phyloP scores from a whole-genome alignment of 1,140 invertebrate genomes.

The Drosophila dunni region DNA sequence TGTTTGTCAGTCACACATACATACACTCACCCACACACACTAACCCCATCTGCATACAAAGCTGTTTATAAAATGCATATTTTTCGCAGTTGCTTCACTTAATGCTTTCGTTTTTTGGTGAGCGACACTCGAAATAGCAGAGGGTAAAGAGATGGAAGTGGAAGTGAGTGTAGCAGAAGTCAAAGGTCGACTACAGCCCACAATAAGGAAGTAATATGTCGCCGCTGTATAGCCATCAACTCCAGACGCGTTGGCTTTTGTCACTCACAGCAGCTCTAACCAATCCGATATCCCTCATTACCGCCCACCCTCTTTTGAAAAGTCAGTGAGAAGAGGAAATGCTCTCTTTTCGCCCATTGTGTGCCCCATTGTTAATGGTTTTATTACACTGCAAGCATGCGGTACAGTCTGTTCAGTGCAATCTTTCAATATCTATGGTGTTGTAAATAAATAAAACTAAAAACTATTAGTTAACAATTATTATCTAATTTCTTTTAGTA shows the following conservation, averaged over 20 bases:
- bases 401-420: neutral
- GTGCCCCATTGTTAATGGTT: slow-evolving; percentile 33
- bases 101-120: slow-evolving; percentile 69
- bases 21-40: slow-evolving; percentile 8
- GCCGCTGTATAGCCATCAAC: slow-evolving; percentile 65
- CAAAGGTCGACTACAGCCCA: slow-evolving; percentile 68
- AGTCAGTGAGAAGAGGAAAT: slow-evolving; percentile 32
- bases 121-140: slow-evolving; percentile 20
- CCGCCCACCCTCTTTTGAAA: too few relatives aligned
- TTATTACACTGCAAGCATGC: slow-evolving; percentile 1
- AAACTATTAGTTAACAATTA: neutral
- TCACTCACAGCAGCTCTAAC: slow-evolving; percentile 31
- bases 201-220: slow-evolving; percentile 83
- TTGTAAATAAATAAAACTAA: neutral
- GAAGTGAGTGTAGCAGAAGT: slow-evolving; percentile 28
- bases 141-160: neutral
- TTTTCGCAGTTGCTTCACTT: slow-evolving; percentile 45
- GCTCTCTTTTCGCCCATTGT: slow-evolving; percentile 42
- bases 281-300: neutral
- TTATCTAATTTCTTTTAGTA: too few relatives aligned
- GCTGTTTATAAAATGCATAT: slow-evolving; percentile 37
- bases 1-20: slow-evolving; percentile 42
- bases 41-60: slow-evolving; percentile 6
- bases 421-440: neutral
- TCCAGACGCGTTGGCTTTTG: slow-evolving; percentile 51